Conservation (phyloP, 1,140 invertebrate species). For the Halesus radiatus region DNA sequence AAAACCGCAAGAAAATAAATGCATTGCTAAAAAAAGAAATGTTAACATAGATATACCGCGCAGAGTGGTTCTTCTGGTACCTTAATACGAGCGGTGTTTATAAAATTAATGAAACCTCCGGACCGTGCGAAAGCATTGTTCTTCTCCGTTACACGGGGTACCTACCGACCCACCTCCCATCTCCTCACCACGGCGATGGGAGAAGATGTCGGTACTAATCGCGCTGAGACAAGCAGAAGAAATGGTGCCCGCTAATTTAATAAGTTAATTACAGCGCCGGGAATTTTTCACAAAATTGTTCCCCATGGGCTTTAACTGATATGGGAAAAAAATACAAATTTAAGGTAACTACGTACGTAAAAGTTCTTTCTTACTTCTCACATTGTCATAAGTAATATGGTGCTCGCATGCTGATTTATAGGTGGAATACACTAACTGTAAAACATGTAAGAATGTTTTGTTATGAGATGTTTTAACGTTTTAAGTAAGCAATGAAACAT, state of each 20-base stretch:
- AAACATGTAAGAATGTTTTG: too few species aligned
- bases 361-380: too few species aligned
- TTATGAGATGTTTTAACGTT: too few species aligned
- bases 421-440: background rate
- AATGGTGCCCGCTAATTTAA: background rate
- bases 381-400: too few species aligned
- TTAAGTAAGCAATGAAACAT: too few species aligned
- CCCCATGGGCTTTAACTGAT: slow-evolving; percentile 6
- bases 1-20: too few species aligned
- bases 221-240: background rate
- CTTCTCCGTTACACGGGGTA: slow-evolving; percentile 34
- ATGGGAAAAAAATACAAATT: background rate
- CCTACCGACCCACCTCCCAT: background rate
- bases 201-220: background rate
- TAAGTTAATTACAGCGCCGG: background rate
- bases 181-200: background rate
- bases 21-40: background rate
- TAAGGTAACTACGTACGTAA: too few species aligned
- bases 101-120: slow-evolving; percentile 44
- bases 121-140: slow-evolving; percentile 48
- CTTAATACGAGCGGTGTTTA: slow-evolving; percentile 17
- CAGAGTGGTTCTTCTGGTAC: background rate
- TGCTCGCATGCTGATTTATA: background rate
- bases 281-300: background rate
- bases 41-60: background rate